These are phyloP conservation scores for Salticus scenicus DNA, from an alignment of 2,888 invertebrate species.

Conservation along the genomic window DNA sequence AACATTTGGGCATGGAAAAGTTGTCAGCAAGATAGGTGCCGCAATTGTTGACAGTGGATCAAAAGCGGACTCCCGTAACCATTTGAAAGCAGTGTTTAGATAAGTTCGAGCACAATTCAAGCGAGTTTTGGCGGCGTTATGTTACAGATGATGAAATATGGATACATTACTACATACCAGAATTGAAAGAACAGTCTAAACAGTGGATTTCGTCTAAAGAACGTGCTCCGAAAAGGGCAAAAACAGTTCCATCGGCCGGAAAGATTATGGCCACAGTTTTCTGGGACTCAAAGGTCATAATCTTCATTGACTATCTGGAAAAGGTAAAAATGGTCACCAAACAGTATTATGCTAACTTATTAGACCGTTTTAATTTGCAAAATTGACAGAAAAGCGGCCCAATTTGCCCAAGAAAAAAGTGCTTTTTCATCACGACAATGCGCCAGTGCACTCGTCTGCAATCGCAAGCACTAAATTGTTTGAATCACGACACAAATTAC, in stretches of 20 bases:
- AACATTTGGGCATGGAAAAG: conserved; percentile 16
- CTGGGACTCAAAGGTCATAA: conserved; percentile 49
- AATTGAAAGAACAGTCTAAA: conserved; percentile 73
- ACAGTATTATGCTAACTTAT: conserved; percentile 59
- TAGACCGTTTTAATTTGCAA: conserved; percentile 19
- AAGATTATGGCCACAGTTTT: conserved; percentile 65
- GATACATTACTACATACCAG: conserved; percentile 74
- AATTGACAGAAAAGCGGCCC: conserved; percentile 12
- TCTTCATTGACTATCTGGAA: conserved; percentile 64
- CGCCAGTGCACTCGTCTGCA: conserved; percentile 27
- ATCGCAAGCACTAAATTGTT: conserved; percentile 18
- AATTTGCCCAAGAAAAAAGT: conserved; percentile 5
- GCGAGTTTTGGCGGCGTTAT: conserved; percentile 48
- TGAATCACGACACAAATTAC: conserved; percentile 36
- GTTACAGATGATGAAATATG: conserved; percentile 75
- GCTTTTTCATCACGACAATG: conserved; percentile 52
- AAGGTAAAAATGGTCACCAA: conserved; percentile 58
- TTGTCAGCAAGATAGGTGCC: conserved; percentile 2
- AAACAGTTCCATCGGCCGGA: conserved; percentile 24
- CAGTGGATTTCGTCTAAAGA: conserved; percentile 29
- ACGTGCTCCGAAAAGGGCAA: conserved; percentile 36
- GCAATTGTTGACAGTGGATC: conserved; percentile 1
- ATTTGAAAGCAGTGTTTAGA: background rate
- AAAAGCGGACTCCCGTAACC: background rate
- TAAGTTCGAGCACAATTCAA: conserved; percentile 53